Conservation (phyloP, 2,888 invertebrate genomes). For the Caenorhabditis plicata region DNA sequence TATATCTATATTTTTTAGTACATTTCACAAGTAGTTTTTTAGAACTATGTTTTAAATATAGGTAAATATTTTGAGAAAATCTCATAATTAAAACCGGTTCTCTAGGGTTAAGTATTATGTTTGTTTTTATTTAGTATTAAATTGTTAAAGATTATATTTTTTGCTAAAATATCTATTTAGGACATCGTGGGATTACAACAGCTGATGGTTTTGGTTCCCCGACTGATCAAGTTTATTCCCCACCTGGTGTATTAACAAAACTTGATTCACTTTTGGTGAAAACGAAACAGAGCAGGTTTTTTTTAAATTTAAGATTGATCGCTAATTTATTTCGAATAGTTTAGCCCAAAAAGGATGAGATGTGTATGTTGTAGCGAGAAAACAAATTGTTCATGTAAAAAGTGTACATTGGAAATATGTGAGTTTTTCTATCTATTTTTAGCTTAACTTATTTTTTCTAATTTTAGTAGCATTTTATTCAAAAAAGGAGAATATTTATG, state of each 20-base stretch:
- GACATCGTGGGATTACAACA: slow-evolving; percentile 8
- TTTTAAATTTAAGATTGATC: not conserved
- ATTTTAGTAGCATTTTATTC: slow-evolving; percentile 32
- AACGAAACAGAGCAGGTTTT: no score
- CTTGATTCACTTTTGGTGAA: slow-evolving; percentile 33
- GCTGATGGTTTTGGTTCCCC: slow-evolving; percentile 42
- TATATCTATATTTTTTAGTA: no score
- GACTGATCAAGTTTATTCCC: slow-evolving; percentile 33
- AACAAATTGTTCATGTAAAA: slow-evolving; percentile 30
- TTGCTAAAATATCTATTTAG: not conserved
- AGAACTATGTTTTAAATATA: no score
- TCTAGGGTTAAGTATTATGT: no score
- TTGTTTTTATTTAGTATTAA: no score
- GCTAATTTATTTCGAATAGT: slow-evolving; percentile 1
- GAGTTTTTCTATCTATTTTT: not conserved
- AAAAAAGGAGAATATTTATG: slow-evolving; percentile 18
- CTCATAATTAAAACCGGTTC: no score
- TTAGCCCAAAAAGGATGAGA: slow-evolving; percentile 18
- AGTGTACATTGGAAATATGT: slow-evolving; percentile 35
- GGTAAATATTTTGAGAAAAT: no score
- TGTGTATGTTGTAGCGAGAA: slow-evolving; percentile 31
- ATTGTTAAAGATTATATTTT: no score
- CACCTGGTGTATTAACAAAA: slow-evolving; percentile 41
- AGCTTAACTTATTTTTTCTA: not conserved
- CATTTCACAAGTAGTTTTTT: no score